These are phyloP conservation scores for Oenanthe melanoleuca DNA, from an alignment of 2,113 vertebrate species.

Conservation along the genomic window DNA sequence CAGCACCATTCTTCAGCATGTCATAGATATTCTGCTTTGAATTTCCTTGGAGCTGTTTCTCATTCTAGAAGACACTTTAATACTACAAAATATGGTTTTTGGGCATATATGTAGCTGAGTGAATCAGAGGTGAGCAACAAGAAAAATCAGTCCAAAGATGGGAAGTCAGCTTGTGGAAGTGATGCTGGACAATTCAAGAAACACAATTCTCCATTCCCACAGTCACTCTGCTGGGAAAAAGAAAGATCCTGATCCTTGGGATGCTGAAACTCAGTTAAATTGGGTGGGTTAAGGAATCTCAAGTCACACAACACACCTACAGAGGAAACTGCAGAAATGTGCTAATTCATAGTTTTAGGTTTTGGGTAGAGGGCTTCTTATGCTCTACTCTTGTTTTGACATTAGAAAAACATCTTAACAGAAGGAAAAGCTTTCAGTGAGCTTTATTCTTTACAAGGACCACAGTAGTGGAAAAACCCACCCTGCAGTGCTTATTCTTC, in stretches of 20 bases:
- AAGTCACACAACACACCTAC: not conserved
- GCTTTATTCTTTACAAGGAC: not conserved
- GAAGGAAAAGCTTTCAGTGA: not conserved
- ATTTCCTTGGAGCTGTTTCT: not conserved
- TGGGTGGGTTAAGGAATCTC: not conserved
- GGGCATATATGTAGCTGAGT: not conserved
- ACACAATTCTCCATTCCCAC: not conserved
- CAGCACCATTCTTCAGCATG: not conserved
- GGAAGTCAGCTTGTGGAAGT: not conserved
- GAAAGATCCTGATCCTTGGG: not conserved
- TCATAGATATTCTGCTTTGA: not conserved
- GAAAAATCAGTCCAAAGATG: not conserved
- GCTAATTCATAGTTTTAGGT: not conserved
- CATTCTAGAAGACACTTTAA: not conserved
- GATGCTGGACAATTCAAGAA: not conserved
- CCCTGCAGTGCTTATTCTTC: not conserved
- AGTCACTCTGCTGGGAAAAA: not conserved
- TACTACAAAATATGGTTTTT: not conserved
- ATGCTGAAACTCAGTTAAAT: not conserved
- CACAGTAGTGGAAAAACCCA: not conserved
- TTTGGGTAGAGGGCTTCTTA: not conserved
- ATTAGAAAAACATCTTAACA: not conserved
- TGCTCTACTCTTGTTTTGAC: not conserved
- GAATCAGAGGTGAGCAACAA: not conserved
- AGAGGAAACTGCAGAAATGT: not conserved